A percentile compares a stretch with the other conserved stretches of the same genome.
Evolutionary conservation across 2,113 vertebrate genomes (phyloP).

Genomic region (Nothobranchius kuhntae): DNA sequence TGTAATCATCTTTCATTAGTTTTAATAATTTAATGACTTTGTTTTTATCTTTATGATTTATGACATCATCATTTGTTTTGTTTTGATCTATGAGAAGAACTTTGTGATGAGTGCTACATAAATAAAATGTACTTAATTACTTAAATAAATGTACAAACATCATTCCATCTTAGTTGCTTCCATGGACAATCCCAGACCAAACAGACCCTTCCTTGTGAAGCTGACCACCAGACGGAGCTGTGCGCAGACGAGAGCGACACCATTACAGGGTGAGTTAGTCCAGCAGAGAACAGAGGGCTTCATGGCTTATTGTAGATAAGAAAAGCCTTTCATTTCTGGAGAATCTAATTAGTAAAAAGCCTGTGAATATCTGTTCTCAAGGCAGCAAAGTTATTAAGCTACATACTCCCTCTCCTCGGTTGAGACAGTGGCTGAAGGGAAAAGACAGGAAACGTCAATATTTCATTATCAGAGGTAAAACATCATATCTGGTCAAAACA

Average conservation of each 20-base stretch:
- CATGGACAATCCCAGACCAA: too few relatives aligned
- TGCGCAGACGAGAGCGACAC: slow-evolving; percentile 42
- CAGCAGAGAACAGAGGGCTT: slow-evolving; percentile 35
- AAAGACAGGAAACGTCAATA: slow-evolving; percentile 22
- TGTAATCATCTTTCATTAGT: too few relatives aligned
- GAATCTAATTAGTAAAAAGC: slow-evolving; percentile 49
- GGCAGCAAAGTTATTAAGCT: slow-evolving; percentile 25
- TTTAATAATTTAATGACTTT: too few relatives aligned
- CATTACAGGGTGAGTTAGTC: slow-evolving; percentile 27
- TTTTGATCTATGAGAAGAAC: too few relatives aligned
- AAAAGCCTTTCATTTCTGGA: slow-evolving; percentile 39
- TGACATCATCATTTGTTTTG: too few relatives aligned
- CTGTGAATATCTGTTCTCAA: slow-evolving; percentile 32
- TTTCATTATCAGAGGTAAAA: slow-evolving; percentile 24
- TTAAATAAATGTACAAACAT: not conserved
- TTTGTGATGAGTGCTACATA: too few relatives aligned
- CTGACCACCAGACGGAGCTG: slow-evolving; percentile 50
- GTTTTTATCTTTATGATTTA: too few relatives aligned
- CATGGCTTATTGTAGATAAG: slow-evolving; percentile 40
- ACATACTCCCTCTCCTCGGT: slow-evolving; percentile 62
- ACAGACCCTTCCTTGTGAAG: slow-evolving; percentile 1
- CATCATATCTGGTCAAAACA: slow-evolving; percentile 7
- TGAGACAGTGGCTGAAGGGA: slow-evolving; percentile 55
- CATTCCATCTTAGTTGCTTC: slow-evolving; percentile 1
- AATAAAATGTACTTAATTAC: too few relatives aligned